Evolutionary conservation across 30 jellyfish, hydroid and myxozoan genomes (phyloP), one percentile per base, ranked within the genome.

Genomic region (Calvadosia cruxmelitensis): DNA sequence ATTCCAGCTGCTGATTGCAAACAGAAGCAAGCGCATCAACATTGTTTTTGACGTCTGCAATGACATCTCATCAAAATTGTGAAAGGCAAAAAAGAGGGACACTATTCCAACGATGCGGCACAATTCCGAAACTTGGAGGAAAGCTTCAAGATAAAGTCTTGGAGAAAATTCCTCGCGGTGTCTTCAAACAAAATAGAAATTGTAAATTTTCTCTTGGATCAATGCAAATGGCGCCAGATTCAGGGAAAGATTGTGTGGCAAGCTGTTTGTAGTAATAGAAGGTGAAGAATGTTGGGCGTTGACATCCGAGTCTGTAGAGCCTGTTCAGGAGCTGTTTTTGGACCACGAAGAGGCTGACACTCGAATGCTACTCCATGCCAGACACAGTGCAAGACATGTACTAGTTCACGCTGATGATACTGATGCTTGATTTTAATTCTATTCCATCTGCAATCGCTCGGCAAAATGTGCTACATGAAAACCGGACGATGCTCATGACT

Each of bases 361-460:
- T 53, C 52, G 79, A 71, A 74, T 74, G 69, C 77, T 74, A 69
- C 84, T 74, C 63, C 84, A 74, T 64, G 78, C 84, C 30, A 74
- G 63, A 62, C 61, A 74, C 69, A 63, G 78, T 35, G 48, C 30
- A 2, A 28, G 77, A 42, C 10, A 42, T 20, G 10, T 42, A 5
- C 15, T 42, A 5, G 57, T 42, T 10, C 57, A 42, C 20, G 57
- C 57, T 61, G 84, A 74, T 63, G 84, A 34, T 63, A 57, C 84
- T 42, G 79, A 74, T 64, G 77, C 34, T 62, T 74, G 62, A n/a
- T n/a, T 69, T 36, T 74, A 34, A 32, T 74, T 64, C 77, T 74
- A 71, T 72, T 74, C 61, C 69, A 69, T 49, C 70, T n/a, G n/a
- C n/a, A n/a, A n/a, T n/a, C n/a, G n/a, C n/a, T n/a, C n/a, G n/a